Base-by-base conservation (phyloP, 2,888 invertebrate species). In the Syritta pipiens region DNA sequence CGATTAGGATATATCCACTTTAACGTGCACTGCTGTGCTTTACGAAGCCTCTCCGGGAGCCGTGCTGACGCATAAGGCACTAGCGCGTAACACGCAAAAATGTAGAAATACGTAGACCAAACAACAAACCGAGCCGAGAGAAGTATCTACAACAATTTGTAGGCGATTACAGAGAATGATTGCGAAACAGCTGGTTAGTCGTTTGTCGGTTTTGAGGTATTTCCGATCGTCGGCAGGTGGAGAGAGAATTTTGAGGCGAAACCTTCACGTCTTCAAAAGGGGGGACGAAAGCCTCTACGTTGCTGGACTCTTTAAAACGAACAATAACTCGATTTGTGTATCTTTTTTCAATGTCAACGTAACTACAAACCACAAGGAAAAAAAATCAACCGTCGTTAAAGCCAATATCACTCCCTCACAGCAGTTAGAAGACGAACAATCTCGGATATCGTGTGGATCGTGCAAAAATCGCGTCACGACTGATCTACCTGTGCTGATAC, bases 391-490 rank as follows among this genome's bases (percentile, higher is more conserved):
- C 6, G 9, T n/a, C 10, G 9, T 17, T 3, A 3, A 9, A n/a
- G n/a, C n/a, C n/a, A n/a, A 12, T 10, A 12, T 46, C 44, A 24
- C 22, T 22, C 24, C 44, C 44, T 24, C 44, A 12, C 24, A 46
- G 44, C 12, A 20, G 44, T n/a, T 20, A 17, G 17, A 20, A 32
- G 35, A 46, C 30, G 62, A 49, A 37, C 12, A 40, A 49, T 59
- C 32, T 28, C 53, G 71, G 44, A 48, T 59, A 72, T 68, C 74
- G 79, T 79, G 86, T 85, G 83, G 84, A 84, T 86, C 85, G 86
- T 85, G 84, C 87, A 86, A 88, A 86, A 87, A 86, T 84, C 85
- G 84, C 85, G 84, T 87, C 87, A 88, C 86, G 87, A 88, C 88
- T 88, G 87, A 88, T 88, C 87, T 88, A 86, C 86, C 86, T 86